Conservation (phyloP, 35 echinoderm and acorn worm species). For the Strongylocentrotus purpuratus region DNA sequence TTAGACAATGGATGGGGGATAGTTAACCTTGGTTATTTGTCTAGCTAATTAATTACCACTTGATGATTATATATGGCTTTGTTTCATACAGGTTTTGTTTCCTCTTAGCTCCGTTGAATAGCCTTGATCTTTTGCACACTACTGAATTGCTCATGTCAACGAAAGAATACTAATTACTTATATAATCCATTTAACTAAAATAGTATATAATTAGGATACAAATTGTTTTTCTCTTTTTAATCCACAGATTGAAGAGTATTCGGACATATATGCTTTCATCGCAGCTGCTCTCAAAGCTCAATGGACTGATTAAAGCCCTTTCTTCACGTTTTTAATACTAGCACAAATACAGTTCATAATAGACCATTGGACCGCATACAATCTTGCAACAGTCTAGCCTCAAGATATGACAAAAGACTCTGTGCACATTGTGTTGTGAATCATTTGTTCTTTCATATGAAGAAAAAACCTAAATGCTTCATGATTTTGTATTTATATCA, state of each 20-base stretch:
- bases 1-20: not conserved
- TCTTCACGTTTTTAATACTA: not conserved
- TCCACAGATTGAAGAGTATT: constrained; percentile 90
- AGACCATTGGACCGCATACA: no score
- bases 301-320: constrained; percentile 61
- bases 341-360: not conserved
- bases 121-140: not conserved
- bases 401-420: not conserved
- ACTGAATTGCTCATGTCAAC: not conserved
- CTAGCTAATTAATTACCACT: no score
- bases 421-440: not conserved
- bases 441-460: not conserved
- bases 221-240: not conserved
- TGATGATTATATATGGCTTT: not conserved
- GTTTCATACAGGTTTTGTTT: not conserved
- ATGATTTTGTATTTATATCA: not conserved
- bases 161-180: no score
- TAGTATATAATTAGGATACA: not conserved
- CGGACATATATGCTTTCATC: constrained; percentile 91
- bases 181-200: no score
- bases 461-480: not conserved
- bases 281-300: constrained; percentile 63
- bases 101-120: not conserved
- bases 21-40: no score
- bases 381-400: not conserved